Conservation (phyloP, 2,888 invertebrate genomes). For the Vesta saturnalis region DNA sequence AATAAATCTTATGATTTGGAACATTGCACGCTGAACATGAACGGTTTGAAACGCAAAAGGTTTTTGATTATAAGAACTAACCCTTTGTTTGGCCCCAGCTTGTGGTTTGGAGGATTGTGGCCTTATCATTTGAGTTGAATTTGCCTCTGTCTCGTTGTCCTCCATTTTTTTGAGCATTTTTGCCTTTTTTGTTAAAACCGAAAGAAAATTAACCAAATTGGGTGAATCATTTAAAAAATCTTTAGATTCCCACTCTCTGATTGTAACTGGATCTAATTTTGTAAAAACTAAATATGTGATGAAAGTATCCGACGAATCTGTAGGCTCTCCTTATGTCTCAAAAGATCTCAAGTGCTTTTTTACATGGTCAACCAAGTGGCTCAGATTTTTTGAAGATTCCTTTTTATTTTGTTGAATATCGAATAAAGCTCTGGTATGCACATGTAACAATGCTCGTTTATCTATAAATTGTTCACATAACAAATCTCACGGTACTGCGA, state of each 20-base stretch:
- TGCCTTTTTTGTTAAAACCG: no score
- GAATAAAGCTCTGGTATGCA: no score
- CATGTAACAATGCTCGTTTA: no score
- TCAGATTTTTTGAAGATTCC: neutral
- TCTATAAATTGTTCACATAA: no score
- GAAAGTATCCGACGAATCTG: neutral
- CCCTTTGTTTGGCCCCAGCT: neutral
- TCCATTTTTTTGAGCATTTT: neutral
- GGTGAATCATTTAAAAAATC: neutral
- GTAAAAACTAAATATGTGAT: neutral
- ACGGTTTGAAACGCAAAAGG: neutral
- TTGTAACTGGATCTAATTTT: neutral
- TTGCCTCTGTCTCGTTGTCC: neutral
- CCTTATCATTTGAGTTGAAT: no score
- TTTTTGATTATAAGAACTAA: neutral
- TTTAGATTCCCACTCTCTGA: neutral
- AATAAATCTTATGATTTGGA: neutral
- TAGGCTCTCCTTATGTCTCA: neutral
- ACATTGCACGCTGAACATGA: neutral
- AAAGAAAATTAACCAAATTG: neutral
- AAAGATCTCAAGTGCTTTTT: neutral
- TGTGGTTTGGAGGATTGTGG: neutral
- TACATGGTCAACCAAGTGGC: neutral
- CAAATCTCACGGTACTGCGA: no score
- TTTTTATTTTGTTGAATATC: no score